Evolutionary conservation across 2,888 invertebrate species (phyloP), one percentile per base, ranked within the genome.

Genomic region (Chrysolina oricalcia): DNA sequence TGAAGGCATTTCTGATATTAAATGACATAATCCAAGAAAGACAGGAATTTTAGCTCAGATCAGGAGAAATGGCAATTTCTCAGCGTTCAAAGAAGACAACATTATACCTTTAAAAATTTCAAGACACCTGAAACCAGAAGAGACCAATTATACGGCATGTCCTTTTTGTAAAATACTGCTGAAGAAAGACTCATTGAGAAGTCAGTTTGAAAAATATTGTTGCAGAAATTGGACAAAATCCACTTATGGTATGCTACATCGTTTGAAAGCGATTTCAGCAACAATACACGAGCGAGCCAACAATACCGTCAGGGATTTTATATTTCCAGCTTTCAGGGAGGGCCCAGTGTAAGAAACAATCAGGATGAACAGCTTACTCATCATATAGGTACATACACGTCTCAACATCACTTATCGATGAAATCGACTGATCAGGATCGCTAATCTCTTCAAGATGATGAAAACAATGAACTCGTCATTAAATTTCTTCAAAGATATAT

Each of bases 21-120:
- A 19, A 9, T 23, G 59, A 59, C 4, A 13, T 19, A 59, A 59
- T 59, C 59, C 59, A 19, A 59, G 59, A 19, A 59, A 59, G 17
- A 59, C 8, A 19, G 21, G 17, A 59, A 2, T 19, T 23, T 19
- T 59, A 59, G 8, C 59, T 59, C 59, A 59, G 17, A 59, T 59
- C 9, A 59, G 59, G 21, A 59, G 59, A 59, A 19, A 59, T 19
- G 59, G 59, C 4, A 19, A 59, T 59, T 59, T 59, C 21, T 4
- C n/a, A 3, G 59, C 19, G 13, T 59, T 59, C 59, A 19, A 23
- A 59, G n/a, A 59, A 19, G 59, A 59, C 2, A 9, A 23, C 4
- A 10, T 59, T 11, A 19, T 23, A 5, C 27, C 59, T n/a, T n/a
- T n/a, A 59, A 19, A 19, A 59, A 59, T 19, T 4, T 59, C 59